Percentiles rank a stretch among this genome's conserved stretches.
Conservation (phyloP, 1,140 invertebrate genomes). For the Leptinotarsa undecemlineata region DNA sequence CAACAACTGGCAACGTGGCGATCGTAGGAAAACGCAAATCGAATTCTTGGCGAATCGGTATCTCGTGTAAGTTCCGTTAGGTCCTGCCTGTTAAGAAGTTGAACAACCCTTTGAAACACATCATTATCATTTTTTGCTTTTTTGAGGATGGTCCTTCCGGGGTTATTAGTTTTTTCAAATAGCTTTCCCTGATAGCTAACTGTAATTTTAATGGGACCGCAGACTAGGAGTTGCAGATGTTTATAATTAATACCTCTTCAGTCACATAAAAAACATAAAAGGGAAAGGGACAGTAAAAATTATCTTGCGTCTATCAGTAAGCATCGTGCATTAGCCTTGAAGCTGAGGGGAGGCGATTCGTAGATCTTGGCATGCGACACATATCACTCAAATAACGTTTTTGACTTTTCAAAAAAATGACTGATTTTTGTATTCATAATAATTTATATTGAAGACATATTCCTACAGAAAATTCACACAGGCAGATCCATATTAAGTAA, state of each 20-base stretch:
- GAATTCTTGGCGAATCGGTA: slow-evolving; percentile 12
- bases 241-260: slow-evolving; percentile 18
- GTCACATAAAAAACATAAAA: slow-evolving; percentile 22
- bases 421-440: too few species aligned
- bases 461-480: too few species aligned
- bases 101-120: slow-evolving; percentile 22
- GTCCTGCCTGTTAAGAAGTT: slow-evolving; percentile 8
- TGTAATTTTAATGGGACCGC: slow-evolving; percentile 10
- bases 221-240: slow-evolving; percentile 18
- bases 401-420: too few species aligned
- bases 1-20: slow-evolving; percentile 7
- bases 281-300: slow-evolving; percentile 15
- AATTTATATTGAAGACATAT: too few species aligned
- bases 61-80: slow-evolving; percentile 16
- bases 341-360: not conserved
- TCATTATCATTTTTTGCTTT: slow-evolving; percentile 20
- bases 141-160: slow-evolving; percentile 18
- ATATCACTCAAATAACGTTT: too few species aligned
- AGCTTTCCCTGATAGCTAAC: slow-evolving; percentile 11
- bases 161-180: slow-evolving; percentile 23
- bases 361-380: not conserved
- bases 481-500: too few species aligned
- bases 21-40: slow-evolving; percentile 6
- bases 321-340: not conserved
- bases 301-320: not conserved